phyloP scores from a whole-genome alignment of 2,113 vertebrate genomes.

The Stomatorhinus ivindoensis region DNA sequence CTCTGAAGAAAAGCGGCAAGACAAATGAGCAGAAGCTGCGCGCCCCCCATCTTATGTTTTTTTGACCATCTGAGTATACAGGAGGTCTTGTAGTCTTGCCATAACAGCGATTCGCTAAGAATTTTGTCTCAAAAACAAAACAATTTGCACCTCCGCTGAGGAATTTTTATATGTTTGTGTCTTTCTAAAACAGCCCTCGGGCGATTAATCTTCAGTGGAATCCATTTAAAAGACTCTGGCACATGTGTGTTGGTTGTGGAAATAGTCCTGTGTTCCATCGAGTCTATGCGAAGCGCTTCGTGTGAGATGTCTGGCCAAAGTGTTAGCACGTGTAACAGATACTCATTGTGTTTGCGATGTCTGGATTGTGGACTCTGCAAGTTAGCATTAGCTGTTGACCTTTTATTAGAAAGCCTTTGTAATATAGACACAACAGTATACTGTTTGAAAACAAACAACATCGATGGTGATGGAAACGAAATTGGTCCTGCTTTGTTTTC shows the following conservation, averaged over 20 bases:
- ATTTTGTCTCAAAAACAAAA: slow-evolving; percentile 3
- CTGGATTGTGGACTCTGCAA: not conserved
- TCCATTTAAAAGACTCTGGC: not conserved
- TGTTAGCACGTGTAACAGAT: not conserved
- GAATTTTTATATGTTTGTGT: not conserved
- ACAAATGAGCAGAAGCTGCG: not conserved
- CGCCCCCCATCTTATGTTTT: not conserved
- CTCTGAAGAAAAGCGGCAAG: not conserved
- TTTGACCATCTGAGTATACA: slow-evolving; percentile 12
- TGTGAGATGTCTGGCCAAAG: not conserved
- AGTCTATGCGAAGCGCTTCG: not conserved
- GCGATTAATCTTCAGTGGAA: slow-evolving; percentile 5
- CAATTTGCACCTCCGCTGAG: slow-evolving; percentile 11
- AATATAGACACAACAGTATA: not conserved
- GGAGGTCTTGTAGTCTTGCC: not conserved
- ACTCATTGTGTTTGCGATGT: not conserved
- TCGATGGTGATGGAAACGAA: not conserved
- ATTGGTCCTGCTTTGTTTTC: not conserved
- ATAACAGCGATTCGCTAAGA: not conserved
- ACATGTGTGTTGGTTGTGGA: not conserved
- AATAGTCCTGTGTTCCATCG: not conserved
- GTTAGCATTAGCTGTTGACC: not conserved
- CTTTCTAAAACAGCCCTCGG: not conserved
- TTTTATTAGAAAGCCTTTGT: slow-evolving; percentile 12
- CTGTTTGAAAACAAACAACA: not conserved